Base-by-base conservation (phyloP, 2,888 invertebrate species). In the Lasioglossum leucozonium region DNA sequence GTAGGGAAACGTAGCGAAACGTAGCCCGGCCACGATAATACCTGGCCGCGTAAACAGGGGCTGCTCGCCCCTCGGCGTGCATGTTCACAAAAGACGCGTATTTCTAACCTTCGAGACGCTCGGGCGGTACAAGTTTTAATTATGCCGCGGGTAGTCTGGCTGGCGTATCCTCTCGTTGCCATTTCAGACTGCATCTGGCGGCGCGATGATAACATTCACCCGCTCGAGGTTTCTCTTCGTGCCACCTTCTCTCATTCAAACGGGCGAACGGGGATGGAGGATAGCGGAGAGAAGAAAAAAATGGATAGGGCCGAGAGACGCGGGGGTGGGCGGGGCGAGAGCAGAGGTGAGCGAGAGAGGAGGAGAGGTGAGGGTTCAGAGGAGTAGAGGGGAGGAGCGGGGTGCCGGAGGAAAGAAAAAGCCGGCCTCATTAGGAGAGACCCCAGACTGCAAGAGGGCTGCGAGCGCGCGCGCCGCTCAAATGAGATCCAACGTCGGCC, bases 371-470 rank as follows among this genome's bases (percentile, higher is more conserved):
- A 74, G 75, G 26, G 65, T 79, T 81, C 34, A 71, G 78, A 75
- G 81, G 83, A n/a, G n/a, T n/a, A n/a, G n/a, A n/a, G n/a, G n/a
- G n/a, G n/a, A n/a, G n/a, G n/a, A n/a, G n/a, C n/a, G 80, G 76
- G 0, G 22, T 34, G 82, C 74, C 74, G 78, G 79, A 82, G 86
- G 90, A 85, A 92, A 90, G 90, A 91, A 92, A 92, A 91, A 92
- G 88, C 89, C 91, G 88, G 85, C 90, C 92, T 93, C 93, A 93
- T 93, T 93, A 93, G 91, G 91, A 92, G 87, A 92, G 88, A 89
- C 88, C 89, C 88, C 89, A 91, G 92, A 91, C 91, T 91, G 88
- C 86, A 83, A 88, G 88, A 83, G 83, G 82, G 82, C 77, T 26
- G 11, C 18, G 34, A 1, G 34, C 55, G 58, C 71, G 80, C 84